Evolutionary conservation across 2,888 invertebrate genomes (phyloP), one percentile per base, ranked within the genome.

Genomic region (Zygaena filipendulae): DNA sequence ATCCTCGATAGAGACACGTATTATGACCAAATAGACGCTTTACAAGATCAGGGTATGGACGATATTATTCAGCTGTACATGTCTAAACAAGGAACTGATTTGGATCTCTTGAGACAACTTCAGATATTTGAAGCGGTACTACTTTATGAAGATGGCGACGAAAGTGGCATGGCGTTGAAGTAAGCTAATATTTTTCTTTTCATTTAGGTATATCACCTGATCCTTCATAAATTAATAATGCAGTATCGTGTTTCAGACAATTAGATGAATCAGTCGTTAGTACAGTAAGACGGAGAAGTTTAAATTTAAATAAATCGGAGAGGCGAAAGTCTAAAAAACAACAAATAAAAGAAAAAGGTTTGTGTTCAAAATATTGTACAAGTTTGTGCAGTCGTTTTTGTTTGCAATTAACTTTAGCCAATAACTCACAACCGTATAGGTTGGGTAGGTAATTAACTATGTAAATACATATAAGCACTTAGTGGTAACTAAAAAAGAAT

Each of bases 1-100:
- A 86, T 97, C 28, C 92, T 93, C 2, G 96, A 97, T 68, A 93
- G 95, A 69, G 96, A 98, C 59, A 91, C 92, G 11, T 99, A 97
- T 70, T 99, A 97, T 58, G 97, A 99, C 64, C 94, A 99, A 58
- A 93, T 96, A 3, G 98, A 99, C 71, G 86, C 91, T 11, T 77
- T 99, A 39, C 98, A 98, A 60, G 95, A 97, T 43, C 96, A 94
- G 60, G 93, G 92, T 11, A 92, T 95, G 70, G 93, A 94, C 59
- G 84, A 86, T 27, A 88, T 94, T 13, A 90, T 94, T 42, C 90
- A 92, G 55, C 82, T 91, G 31, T 94, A 94, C 60, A 92, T 94
- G 91, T 88, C 91, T 7, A 91, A 92, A 61, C 93, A 92, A 41
- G 95, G 95, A 20, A 94, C 95, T 0, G 96, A 97, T 72, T 81